phyloP scores from a whole-genome alignment of 1,140 invertebrate species.

The Galendromus occidentalis region DNA sequence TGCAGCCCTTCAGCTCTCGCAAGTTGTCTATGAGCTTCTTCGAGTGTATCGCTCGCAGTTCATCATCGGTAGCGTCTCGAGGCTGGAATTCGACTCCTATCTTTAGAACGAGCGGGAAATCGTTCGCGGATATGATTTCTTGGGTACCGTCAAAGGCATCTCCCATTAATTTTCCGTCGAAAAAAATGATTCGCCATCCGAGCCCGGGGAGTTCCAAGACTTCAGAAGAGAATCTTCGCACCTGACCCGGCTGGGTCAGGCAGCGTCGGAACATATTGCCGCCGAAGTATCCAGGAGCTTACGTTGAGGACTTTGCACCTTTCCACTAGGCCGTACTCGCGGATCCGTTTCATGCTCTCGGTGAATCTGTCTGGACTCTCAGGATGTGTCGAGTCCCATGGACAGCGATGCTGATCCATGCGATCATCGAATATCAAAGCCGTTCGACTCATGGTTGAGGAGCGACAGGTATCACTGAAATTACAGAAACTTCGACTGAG shows the following conservation, averaged over 20 bases:
- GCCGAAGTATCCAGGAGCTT: not conserved
- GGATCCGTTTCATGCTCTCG: conserved; percentile 39
- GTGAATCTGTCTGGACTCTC: conserved; percentile 54
- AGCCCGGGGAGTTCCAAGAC: too few relatives aligned
- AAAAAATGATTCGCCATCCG: too few relatives aligned
- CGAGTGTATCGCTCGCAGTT: conserved; percentile 43
- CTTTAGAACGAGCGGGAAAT: too few relatives aligned
- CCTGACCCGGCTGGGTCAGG: too few relatives aligned
- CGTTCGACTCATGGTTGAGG: conserved; percentile 28
- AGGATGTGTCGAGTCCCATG: conserved; percentile 59
- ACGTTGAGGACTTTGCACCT: conserved; percentile 31
- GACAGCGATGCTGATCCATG: conserved; percentile 51
- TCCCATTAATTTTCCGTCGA: too few relatives aligned
- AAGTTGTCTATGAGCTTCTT: conserved; percentile 41
- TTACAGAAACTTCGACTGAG: too few relatives aligned
- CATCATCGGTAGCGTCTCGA: conserved; percentile 43
- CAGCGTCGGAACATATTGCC: too few relatives aligned
- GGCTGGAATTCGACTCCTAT: conserved; percentile 26
- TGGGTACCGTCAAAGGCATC: too few relatives aligned
- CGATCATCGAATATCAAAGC: conserved; percentile 49
- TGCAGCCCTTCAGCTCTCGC: conserved; percentile 37
- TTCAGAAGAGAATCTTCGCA: too few relatives aligned
- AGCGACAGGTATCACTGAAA: too few relatives aligned
- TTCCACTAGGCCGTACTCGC: not conserved
- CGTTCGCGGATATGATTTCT: too few relatives aligned